Conservation (phyloP, 2,113 vertebrate genomes). For the Anolis sagrei region DNA sequence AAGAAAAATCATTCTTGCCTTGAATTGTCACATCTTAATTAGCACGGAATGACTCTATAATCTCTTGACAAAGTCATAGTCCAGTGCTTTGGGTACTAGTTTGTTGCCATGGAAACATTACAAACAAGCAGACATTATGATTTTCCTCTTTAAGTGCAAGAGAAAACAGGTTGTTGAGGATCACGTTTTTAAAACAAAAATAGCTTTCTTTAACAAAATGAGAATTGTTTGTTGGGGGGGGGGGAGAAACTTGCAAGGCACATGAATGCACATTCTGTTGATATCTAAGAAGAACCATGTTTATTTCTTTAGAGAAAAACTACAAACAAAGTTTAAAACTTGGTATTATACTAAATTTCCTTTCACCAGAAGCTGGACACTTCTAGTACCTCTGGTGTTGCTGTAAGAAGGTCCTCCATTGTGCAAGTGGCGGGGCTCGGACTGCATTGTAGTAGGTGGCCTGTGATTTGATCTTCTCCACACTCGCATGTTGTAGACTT, state of each 20-base stretch:
- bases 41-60: constrained; percentile 60
- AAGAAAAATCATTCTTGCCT: constrained; percentile 32
- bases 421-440: no score
- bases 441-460: no score
- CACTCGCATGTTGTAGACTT: no score
- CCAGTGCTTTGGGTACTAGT: constrained; percentile 64
- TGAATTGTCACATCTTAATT: constrained; percentile 62
- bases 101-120: constrained; percentile 77
- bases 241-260: constrained; percentile 37
- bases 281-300: constrained; percentile 1
- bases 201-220: constrained; percentile 40
- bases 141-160: constrained; percentile 55
- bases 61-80: constrained; percentile 49
- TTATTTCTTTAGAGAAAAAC: no score
- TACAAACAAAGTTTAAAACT: no score
- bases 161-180: constrained; percentile 37
- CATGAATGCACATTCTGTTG: constrained; percentile 31
- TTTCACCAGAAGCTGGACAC: no score
- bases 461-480: no score
- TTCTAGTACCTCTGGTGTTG: no score
- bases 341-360: no score
- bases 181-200: constrained; percentile 43
- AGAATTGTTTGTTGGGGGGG: constrained; percentile 23
- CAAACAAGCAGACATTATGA: constrained; percentile 66
- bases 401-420: no score